Percentiles rank a stretch among this genome's conserved stretches.
These are phyloP conservation scores for Nicator chloris DNA, from an alignment of 2,113 vertebrate species.

Conservation along the genomic window DNA sequence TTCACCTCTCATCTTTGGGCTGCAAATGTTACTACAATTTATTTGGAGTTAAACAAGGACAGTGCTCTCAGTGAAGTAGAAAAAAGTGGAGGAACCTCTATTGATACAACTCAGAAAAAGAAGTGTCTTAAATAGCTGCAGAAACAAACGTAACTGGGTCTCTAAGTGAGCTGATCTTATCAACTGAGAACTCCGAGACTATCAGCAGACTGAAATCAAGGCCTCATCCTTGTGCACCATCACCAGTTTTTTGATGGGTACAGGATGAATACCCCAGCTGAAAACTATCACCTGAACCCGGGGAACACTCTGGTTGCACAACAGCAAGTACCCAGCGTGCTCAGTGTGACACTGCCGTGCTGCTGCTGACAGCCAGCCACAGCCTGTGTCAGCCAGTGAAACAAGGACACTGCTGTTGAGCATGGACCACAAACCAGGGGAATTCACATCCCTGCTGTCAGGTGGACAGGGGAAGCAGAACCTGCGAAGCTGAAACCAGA, in stretches of 20 bases:
- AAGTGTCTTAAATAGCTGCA: neutral
- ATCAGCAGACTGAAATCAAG: neutral
- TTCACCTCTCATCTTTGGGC: neutral
- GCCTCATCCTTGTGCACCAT: neutral
- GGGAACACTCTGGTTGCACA: neutral
- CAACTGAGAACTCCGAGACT: neutral
- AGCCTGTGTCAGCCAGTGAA: neutral
- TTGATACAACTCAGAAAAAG: neutral
- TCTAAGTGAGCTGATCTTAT: neutral
- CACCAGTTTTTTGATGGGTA: neutral
- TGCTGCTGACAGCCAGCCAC: neutral
- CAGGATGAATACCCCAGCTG: neutral
- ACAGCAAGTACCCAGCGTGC: accelerated
- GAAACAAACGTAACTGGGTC: neutral
- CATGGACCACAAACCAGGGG: neutral
- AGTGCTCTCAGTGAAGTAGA: neutral
- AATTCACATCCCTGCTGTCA: neutral
- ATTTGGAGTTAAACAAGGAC: constrained; percentile 5
- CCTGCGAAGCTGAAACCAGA: neutral
- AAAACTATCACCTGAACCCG: accelerated
- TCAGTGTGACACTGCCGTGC: neutral
- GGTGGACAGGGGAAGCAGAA: neutral
- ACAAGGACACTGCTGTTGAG: neutral
- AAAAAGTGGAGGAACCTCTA: neutral
- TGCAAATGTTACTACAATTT: neutral